A percentile compares a stretch with the other conserved stretches of the same genome.
Conservation (phyloP, 2,113 vertebrate genomes). For the Grammomys surdaster region DNA sequence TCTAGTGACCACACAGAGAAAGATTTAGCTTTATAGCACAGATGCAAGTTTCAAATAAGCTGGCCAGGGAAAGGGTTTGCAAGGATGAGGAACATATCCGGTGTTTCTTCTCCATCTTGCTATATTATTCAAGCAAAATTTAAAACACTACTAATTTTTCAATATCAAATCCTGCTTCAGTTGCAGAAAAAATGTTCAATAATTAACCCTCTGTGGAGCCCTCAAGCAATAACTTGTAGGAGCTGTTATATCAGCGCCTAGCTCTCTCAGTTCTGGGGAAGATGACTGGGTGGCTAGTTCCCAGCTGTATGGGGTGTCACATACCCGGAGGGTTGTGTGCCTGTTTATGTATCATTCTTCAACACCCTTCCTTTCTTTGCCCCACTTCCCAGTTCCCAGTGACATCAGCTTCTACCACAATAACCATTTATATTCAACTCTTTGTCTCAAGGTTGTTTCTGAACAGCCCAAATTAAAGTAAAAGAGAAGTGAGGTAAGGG, state of each 20-base stretch:
- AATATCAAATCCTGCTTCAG: neutral
- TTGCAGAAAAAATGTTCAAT: neutral
- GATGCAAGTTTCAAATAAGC: neutral
- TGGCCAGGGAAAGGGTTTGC: neutral
- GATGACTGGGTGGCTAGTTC: rapidly evolving
- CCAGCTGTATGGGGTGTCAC: neutral
- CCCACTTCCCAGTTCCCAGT: neutral
- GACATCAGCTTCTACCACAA: neutral
- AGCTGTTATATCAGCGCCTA: neutral
- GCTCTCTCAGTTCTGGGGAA: neutral
- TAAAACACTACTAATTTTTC: neutral
- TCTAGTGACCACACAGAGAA: neutral
- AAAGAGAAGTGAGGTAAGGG: neutral
- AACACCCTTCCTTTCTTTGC: neutral
- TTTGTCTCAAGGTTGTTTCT: neutral
- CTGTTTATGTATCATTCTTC: neutral
- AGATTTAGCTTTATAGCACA: neutral
- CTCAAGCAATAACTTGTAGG: no score
- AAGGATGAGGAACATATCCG: neutral
- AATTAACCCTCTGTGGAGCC: neutral
- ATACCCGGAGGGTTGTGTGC: neutral
- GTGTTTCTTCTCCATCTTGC: neutral
- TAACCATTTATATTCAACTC: neutral
- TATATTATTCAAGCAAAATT: neutral
- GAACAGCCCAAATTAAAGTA: neutral